These are phyloP conservation scores for Andricus grossulariae DNA, from an alignment of 1,140 invertebrate species.

Conservation along the genomic window DNA sequence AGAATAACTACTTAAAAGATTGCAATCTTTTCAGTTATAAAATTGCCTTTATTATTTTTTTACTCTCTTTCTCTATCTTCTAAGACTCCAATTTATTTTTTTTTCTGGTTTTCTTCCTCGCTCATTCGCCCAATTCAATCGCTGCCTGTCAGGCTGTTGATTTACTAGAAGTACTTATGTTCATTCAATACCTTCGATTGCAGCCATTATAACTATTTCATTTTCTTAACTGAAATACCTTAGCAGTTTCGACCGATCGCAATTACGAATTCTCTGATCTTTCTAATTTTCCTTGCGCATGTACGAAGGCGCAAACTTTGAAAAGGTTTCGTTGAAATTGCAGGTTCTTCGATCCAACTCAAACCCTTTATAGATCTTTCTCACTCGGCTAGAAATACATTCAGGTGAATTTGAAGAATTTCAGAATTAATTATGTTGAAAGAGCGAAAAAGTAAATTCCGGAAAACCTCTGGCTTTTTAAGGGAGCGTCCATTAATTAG, in stretches of 20 bases:
- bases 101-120: not conserved
- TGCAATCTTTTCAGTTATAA: no score
- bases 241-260: not conserved
- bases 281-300: not conserved
- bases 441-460: no score
- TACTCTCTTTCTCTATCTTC: not conserved
- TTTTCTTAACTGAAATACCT: conserved; percentile 9
- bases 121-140: not conserved
- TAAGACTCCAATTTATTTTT: not conserved
- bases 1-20: no score
- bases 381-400: no score
- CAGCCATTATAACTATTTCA: conserved; percentile 13
- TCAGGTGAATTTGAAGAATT: no score
- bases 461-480: no score
- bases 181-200: conserved; percentile 19
- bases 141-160: not conserved
- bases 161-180: conserved; percentile 18
- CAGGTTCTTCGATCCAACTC: no score
- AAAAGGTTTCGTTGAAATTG: no score
- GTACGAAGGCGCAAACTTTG: not conserved
- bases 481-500: no score
- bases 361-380: no score
- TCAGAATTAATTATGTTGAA: no score
- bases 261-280: conserved; percentile 3
- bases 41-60: not conserved